These are phyloP conservation scores for Oegoconia quadripuncta DNA, from an alignment of 2,888 invertebrate species.

Conservation along the genomic window DNA sequence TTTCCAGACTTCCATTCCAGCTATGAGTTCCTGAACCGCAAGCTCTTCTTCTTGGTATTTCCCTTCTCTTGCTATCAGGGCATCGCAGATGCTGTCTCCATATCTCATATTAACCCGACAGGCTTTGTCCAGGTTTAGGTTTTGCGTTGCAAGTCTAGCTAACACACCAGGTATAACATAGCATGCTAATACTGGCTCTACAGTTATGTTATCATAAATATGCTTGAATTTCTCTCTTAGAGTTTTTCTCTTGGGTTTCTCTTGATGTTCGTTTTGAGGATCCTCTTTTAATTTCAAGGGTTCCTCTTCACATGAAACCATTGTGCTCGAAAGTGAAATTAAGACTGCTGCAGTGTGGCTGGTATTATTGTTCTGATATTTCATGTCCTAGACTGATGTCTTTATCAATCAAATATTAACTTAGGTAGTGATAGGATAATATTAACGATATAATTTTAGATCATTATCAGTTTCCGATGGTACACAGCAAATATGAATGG, in stretches of 20 bases:
- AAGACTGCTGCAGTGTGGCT: slow-evolving; percentile 5
- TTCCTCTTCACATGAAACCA: slow-evolving; percentile 48
- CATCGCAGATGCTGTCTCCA: slow-evolving; percentile 84
- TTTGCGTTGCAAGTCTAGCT: slow-evolving; percentile 88
- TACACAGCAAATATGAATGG: slow-evolving; percentile 8
- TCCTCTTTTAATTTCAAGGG: slow-evolving; percentile 39
- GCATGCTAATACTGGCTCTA: slow-evolving; percentile 82
- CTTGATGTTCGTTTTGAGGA: slow-evolving; percentile 36
- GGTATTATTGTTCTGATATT: background rate
- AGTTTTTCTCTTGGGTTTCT: slow-evolving; percentile 41
- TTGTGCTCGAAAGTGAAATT: slow-evolving; percentile 21
- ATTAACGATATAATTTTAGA: slow-evolving; percentile 15
- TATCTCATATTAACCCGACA: slow-evolving; percentile 88
- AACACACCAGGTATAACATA: slow-evolving; percentile 81
- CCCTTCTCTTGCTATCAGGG: slow-evolving; percentile 84
- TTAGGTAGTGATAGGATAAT: slow-evolving; percentile 9
- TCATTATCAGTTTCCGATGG: slow-evolving; percentile 14
- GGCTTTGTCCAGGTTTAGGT: slow-evolving; percentile 90
- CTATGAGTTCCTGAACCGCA: slow-evolving; percentile 77
- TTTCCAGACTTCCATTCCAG: slow-evolving; percentile 76
- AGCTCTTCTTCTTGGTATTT: slow-evolving; percentile 81
- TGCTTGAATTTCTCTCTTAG: slow-evolving; percentile 63
- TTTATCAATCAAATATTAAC: slow-evolving; percentile 18
- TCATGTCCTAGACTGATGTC: background rate
- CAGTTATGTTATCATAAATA: slow-evolving; percentile 79